Conservation (phyloP, 2,888 invertebrate species). For the Polyommatus icarus region DNA sequence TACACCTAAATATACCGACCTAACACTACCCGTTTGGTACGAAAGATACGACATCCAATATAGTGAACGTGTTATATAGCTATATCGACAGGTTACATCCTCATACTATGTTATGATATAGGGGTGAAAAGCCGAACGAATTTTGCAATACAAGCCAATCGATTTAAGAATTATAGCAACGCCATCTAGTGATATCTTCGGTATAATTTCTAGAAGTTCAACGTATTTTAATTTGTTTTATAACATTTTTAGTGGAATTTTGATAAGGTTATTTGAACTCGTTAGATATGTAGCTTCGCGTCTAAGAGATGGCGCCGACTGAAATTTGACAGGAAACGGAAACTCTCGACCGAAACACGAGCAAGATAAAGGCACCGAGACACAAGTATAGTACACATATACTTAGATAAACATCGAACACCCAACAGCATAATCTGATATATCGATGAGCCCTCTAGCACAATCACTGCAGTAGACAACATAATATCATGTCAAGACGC, state of each 20-base stretch:
- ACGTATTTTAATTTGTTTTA: background rate
- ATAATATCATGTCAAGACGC: background rate
- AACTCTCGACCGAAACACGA: slow-evolving; percentile 12
- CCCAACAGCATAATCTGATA: background rate
- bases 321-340: background rate
- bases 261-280: slow-evolving; percentile 7
- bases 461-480: background rate
- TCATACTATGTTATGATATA: slow-evolving; percentile 29
- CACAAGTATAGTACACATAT: slow-evolving; percentile 20
- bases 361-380: slow-evolving; percentile 26
- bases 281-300: background rate
- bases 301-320: slow-evolving; percentile 4
- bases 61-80: slow-evolving; percentile 40
- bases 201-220: background rate
- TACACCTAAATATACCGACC: slow-evolving; percentile 50
- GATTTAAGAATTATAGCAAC: slow-evolving; percentile 16
- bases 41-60: slow-evolving; percentile 46
- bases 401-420: slow-evolving; percentile 18
- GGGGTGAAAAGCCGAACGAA: slow-evolving; percentile 1
- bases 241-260: background rate
- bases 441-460: background rate
- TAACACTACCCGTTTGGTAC: slow-evolving; percentile 58
- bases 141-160: slow-evolving; percentile 20
- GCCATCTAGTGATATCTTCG: background rate
- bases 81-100: slow-evolving; percentile 42